phyloP scores from a whole-genome alignment of 2,888 invertebrate genomes.

The Pandemis heparana region DNA sequence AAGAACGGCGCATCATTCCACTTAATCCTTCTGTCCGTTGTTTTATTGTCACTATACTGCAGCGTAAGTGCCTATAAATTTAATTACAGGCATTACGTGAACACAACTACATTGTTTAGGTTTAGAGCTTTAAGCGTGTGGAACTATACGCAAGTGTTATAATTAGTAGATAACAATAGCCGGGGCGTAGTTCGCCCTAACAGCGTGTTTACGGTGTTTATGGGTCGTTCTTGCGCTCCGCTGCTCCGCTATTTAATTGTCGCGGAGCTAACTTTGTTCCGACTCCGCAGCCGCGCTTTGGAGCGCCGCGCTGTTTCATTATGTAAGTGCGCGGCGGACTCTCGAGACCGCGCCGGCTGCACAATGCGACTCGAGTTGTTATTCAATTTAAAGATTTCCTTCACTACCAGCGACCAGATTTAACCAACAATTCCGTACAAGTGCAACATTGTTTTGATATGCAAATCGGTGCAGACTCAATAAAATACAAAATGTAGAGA shows the following conservation, averaged over 20 bases:
- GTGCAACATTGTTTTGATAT: conserved; percentile 21
- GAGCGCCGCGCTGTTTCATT: conserved; percentile 38
- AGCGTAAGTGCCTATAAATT: conserved; percentile 38
- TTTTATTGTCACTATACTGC: conserved; percentile 33
- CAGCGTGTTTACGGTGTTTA: conserved; percentile 55
- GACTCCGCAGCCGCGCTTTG: conserved; percentile 17
- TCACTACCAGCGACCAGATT: conserved; percentile 35
- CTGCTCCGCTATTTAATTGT: conserved; percentile 39
- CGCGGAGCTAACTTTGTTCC: conserved; percentile 42
- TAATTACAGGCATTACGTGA: conserved; percentile 38
- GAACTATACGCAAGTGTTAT: conserved; percentile 45
- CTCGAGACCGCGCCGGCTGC: conserved; percentile 32
- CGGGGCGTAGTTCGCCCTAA: conserved; percentile 50
- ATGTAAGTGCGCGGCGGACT: conserved; percentile 31
- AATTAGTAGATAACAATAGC: conserved; percentile 49
- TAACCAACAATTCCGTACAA: conserved; percentile 17
- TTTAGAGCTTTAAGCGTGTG: conserved; percentile 39
- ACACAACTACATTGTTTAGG: conserved; percentile 37
- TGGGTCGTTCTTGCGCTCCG: conserved; percentile 46
- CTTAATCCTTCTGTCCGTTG: conserved; percentile 6
- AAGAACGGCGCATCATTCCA: conserved; percentile 10
- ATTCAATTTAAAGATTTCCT: conserved; percentile 54
- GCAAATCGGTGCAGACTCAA: conserved; percentile 21
- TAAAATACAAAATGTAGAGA: conserved; percentile 13
- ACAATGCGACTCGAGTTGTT: conserved; percentile 42